Percentiles rank a stretch among this genome's conserved stretches.
phyloP scores from a whole-genome alignment of 1,140 invertebrate species.

The Lepidurus packardi region DNA sequence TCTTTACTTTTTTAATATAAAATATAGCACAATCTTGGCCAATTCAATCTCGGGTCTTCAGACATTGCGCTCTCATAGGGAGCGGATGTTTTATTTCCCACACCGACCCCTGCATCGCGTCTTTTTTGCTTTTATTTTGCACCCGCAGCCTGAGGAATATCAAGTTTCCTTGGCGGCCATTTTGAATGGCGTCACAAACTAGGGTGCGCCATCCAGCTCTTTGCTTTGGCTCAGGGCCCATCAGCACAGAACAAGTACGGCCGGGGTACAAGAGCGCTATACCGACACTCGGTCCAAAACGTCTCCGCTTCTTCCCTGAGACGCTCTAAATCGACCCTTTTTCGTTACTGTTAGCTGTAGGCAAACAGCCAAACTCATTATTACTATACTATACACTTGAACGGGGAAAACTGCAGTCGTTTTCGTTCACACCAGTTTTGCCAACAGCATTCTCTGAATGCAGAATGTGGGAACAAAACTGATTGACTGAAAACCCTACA shows the following conservation, averaged over 20 bases:
- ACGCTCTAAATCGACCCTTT: background rate
- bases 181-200: background rate
- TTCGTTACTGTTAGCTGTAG: background rate
- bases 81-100: slow-evolving; percentile 1
- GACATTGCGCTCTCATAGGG: background rate
- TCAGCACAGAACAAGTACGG: slow-evolving; percentile 4
- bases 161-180: slow-evolving; percentile 7
- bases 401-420: no score
- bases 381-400: background rate
- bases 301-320: background rate
- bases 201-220: slow-evolving; percentile 11
- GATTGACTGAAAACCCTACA: no score
- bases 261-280: background rate
- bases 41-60: no score
- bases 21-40: no score
- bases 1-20: no score
- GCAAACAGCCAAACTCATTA: background rate
- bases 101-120: background rate
- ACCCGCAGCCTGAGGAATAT: slow-evolving; percentile 2
- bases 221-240: background rate
- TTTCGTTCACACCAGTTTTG: no score
- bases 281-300: background rate
- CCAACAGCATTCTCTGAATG: no score
- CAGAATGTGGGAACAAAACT: no score
- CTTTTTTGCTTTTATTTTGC: slow-evolving; percentile 2